phyloP scores from a whole-genome alignment of 2,113 vertebrate species.

The Cyprinodon tularosa region DNA sequence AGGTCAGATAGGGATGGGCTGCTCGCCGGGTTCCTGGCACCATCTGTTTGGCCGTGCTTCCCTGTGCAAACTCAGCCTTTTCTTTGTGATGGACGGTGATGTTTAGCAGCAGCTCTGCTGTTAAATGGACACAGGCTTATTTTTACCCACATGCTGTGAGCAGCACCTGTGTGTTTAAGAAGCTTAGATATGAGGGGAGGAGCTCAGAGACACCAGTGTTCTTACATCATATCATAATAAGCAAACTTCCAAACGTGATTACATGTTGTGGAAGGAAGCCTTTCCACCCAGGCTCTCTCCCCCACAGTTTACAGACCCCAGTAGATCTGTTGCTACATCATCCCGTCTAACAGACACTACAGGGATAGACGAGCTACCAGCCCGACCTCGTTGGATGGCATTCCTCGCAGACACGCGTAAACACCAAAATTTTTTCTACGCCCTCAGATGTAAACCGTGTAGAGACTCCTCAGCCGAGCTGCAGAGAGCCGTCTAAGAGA shows the following conservation, averaged over 20 bases:
- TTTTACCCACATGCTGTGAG: slow-evolving; percentile 25
- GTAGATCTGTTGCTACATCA: not conserved
- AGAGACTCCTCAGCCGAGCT: no score
- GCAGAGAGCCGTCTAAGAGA: no score
- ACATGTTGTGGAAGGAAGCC: not conserved
- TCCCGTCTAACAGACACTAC: not conserved
- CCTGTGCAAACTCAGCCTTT: slow-evolving; percentile 53
- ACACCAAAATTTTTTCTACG: no score
- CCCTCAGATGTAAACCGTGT: no score
- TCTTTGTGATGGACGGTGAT: slow-evolving; percentile 49
- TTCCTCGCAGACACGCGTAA: no score
- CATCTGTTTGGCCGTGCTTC: slow-evolving; percentile 18
- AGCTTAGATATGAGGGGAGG: slow-evolving; percentile 65
- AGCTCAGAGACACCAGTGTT: slow-evolving; percentile 37
- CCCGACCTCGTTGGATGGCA: no score
- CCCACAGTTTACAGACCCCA: not conserved
- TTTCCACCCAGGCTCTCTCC: not conserved
- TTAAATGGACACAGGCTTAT: slow-evolving; percentile 61
- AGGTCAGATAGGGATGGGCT: slow-evolving; percentile 31
- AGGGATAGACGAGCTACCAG: no score
- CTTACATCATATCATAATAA: not conserved
- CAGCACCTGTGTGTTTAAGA: slow-evolving; percentile 55
- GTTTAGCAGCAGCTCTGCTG: slow-evolving; percentile 49
- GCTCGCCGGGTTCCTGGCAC: slow-evolving; percentile 20
- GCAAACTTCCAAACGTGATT: not conserved